These are phyloP conservation scores for Phlogophora meticulosa DNA, from an alignment of 2,888 invertebrate species.

Conservation along the genomic window DNA sequence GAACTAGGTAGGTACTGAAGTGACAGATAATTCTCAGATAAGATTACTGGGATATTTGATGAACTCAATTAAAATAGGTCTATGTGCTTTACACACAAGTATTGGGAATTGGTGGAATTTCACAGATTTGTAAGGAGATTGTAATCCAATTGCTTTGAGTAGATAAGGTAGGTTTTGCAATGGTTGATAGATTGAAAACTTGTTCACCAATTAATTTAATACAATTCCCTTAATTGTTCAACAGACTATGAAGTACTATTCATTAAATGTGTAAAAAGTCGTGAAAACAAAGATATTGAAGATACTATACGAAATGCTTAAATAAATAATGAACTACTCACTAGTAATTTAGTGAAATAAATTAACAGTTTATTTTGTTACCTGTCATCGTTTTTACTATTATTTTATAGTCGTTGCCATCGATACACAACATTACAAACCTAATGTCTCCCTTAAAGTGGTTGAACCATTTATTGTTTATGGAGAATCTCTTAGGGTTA, in stretches of 20 bases:
- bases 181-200: too few species aligned
- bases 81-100: not conserved
- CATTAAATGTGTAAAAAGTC: too few species aligned
- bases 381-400: not conserved
- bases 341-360: not conserved
- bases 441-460: constrained; percentile 8
- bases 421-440: not conserved
- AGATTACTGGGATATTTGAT: not conserved
- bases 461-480: constrained; percentile 6
- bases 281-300: too few species aligned
- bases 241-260: too few species aligned
- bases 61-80: constrained; percentile 30
- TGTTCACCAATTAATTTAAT: too few species aligned
- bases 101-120: constrained; percentile 5
- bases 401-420: not conserved
- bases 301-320: too few species aligned
- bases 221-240: too few species aligned
- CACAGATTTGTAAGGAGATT: not conserved
- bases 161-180: too few species aligned
- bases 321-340: too few species aligned
- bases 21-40: constrained; percentile 1
- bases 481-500: not conserved
- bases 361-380: not conserved
- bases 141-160: not conserved
- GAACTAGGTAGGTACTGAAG: not conserved